Percentiles rank a stretch among this genome's conserved stretches.
Evolutionary conservation across 2,113 vertebrate species (phyloP).

Genomic region (Emydura subglobosa): DNA sequence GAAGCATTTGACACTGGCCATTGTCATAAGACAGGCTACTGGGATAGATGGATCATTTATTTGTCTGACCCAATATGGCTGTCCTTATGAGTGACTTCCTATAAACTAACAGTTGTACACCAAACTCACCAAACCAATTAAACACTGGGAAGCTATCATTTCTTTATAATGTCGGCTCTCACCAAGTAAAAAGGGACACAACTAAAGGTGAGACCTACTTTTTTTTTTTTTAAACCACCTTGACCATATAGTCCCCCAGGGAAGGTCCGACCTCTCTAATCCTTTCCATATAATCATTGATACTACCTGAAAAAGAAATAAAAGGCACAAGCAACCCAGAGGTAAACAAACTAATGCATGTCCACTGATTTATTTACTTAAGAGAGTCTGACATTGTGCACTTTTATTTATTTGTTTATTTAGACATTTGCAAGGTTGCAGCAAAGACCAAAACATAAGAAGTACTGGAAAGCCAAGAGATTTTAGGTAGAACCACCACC

Average conservation of each 20-base stretch:
- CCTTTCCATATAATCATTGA: background rate
- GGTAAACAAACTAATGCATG: background rate
- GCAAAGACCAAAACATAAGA: background rate
- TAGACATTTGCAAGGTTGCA: background rate
- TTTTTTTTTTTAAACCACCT: background rate
- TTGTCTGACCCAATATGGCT: background rate
- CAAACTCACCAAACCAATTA: fast-evolving
- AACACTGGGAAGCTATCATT: background rate
- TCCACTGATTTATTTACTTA: background rate
- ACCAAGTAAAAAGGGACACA: fast-evolving
- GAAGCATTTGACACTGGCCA: background rate
- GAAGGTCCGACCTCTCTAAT: background rate
- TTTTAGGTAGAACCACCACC: background rate
- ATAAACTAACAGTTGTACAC: background rate
- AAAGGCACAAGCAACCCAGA: background rate
- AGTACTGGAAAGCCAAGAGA: background rate
- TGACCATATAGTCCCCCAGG: background rate
- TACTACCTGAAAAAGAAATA: background rate
- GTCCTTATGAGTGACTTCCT: background rate
- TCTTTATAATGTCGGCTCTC: background rate
- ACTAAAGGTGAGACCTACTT: background rate
- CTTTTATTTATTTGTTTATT: background rate
- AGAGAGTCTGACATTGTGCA: background rate
- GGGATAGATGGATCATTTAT: background rate
- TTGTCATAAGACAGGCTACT: background rate